Base-by-base conservation (phyloP, 2,797 vertebrate genomes). In the Pipistrellus nathusii region DNA sequence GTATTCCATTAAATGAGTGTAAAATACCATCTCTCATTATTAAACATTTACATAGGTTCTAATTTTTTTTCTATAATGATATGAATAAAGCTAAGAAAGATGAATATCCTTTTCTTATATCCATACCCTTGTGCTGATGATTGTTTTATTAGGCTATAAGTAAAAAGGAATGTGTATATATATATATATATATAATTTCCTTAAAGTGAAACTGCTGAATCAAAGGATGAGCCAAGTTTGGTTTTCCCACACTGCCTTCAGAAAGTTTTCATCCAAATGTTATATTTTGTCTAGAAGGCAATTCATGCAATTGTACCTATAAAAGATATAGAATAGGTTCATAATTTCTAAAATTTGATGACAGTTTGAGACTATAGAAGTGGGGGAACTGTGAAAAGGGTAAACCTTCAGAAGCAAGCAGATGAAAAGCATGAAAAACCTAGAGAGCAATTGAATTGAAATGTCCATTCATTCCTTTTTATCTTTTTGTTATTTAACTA, bases 331-430 rank as follows among this genome's bases (percentile, higher is more conserved):
- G 27, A 57, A 17, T 32, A 91, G 51, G 69, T 3, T 73, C 85
- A 57, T 7, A 17, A 20, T 64, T 83, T 94, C 77, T 87, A 53
- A 91, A 85, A 66, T 46, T 71, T 25, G 27, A 48, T 48, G 69
- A 93, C 73, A 17, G n/a, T 57, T 81, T 46, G 14, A 35, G 25
- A n/a, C 76, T 41, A 72, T 3, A 53, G 57, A 21, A 27, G 23
- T 68, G 46, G 68, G 53, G 51, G 68, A 89, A 80, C 11, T 0
- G 27, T 57, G 38, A 92, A 94, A 82, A 62, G 72, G 21, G 14
- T 20, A 69, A 85, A 30, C 35, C 86, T 96, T 94, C 93, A 91
- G 88, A 94, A 77, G 48, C 30, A 20, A 82, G 76, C 35, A 93
- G 76, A 84, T 71, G n/a, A 94, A 90, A 93, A 44, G 46, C 14